phyloP scores from a whole-genome alignment of 2,797 vertebrate species.

The Pipistrellus kuhlii region DNA sequence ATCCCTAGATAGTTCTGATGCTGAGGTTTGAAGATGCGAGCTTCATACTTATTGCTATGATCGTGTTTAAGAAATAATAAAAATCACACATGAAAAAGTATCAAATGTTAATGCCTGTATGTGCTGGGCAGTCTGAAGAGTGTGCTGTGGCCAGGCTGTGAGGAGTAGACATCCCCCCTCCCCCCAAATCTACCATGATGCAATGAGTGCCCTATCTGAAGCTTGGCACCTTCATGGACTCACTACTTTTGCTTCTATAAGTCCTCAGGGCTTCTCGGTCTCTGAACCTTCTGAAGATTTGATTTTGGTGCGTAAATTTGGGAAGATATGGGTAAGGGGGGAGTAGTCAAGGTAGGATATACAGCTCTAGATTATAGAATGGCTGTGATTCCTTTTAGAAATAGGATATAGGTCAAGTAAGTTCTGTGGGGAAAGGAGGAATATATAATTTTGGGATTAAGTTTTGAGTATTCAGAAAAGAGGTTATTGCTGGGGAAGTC shows the following conservation, averaged over 20 bases:
- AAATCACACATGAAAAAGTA: background rate
- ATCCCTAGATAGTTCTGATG: background rate
- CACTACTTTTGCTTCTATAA: background rate
- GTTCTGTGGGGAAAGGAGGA: background rate
- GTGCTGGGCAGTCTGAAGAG: background rate
- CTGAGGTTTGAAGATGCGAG: background rate
- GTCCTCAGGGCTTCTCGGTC: background rate
- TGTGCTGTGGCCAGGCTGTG: background rate
- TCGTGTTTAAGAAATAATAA: background rate
- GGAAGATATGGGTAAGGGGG: background rate
- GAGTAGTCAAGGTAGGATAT: background rate
- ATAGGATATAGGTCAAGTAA: background rate
- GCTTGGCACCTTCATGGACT: too few species aligned
- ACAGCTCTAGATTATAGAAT: background rate
- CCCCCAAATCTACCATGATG: too few species aligned
- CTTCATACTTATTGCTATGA: background rate
- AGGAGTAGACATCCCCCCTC: background rate
- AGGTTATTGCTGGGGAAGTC: background rate
- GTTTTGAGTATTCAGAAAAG: conserved; percentile 18
- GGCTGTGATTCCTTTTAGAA: background rate
- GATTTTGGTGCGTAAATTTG: background rate
- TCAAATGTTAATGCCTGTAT: background rate
- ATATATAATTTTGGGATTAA: background rate
- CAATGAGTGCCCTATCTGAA: background rate
- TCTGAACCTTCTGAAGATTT: background rate